A percentile compares a stretch with the other conserved stretches of the same genome.
Evolutionary conservation across 2,113 vertebrate genomes (phyloP).

Genomic region (Bubo blakistoni): DNA sequence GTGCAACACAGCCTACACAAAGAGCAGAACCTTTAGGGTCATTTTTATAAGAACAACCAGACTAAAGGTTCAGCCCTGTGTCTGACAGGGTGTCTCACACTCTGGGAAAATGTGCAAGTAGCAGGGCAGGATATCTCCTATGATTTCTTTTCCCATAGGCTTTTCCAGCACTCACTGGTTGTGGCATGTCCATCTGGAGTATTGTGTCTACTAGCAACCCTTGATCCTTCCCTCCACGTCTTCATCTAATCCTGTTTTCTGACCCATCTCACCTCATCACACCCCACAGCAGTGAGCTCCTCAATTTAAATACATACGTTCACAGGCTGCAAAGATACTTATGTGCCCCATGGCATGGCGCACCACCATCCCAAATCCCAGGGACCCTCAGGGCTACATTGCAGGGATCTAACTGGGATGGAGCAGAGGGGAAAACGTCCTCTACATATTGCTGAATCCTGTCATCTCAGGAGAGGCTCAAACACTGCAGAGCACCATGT

Average conservation of each 20-base stretch:
- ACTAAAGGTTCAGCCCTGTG: not conserved
- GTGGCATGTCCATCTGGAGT: fast-evolving
- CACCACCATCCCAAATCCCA: not conserved
- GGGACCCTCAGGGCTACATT: not conserved
- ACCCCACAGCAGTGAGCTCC: not conserved
- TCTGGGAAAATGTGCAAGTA: not conserved
- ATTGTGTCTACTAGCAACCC: not conserved
- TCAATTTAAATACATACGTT: not conserved
- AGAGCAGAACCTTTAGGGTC: not conserved
- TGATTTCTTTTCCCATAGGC: not conserved
- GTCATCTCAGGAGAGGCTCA: not conserved
- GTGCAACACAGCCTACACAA: not conserved
- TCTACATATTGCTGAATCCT: not conserved
- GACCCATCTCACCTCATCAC: not conserved
- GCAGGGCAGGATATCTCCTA: not conserved
- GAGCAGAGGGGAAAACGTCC: not conserved
- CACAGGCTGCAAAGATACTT: fast-evolving
- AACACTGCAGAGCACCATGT: not conserved
- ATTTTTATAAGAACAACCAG: not conserved
- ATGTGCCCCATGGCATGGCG: fast-evolving
- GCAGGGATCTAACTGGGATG: not conserved
- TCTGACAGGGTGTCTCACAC: not conserved
- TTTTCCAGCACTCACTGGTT: not conserved
- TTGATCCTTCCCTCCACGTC: not conserved
- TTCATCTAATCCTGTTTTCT: not conserved